Conservation (phyloP, 2,888 invertebrate genomes). For the Orthosia incerta region DNA sequence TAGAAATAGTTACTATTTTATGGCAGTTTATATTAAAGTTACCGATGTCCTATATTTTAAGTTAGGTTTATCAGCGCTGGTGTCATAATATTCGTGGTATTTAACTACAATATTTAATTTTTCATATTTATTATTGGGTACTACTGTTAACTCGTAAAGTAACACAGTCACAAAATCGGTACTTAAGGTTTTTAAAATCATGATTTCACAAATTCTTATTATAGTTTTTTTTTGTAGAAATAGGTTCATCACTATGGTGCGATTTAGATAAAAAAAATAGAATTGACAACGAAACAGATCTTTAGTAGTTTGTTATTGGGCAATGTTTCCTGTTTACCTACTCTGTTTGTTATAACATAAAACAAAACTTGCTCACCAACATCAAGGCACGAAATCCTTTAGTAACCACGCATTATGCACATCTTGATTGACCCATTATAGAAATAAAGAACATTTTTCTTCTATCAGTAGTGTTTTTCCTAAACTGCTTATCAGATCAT, state of each 20-base stretch:
- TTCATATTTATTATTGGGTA: background rate
- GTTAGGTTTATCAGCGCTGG: too few relatives aligned
- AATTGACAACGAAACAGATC: background rate
- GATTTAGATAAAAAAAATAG: background rate
- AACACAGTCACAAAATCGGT: background rate
- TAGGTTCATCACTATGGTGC: background rate
- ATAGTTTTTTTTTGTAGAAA: too few relatives aligned
- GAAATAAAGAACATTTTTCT: background rate
- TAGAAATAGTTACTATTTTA: constrained; percentile 19
- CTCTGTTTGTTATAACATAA: constrained; percentile 23
- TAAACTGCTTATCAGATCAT: background rate
- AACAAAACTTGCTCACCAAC: background rate
- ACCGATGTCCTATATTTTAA: too few relatives aligned
- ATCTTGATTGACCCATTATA: too few relatives aligned
- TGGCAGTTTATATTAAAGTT: constrained; percentile 38
- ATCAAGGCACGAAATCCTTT: background rate
- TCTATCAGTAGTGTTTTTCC: background rate
- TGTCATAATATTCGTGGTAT: background rate
- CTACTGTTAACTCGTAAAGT: background rate
- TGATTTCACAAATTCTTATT: background rate
- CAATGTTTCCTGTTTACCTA: background rate
- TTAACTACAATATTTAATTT: constrained; percentile 8
- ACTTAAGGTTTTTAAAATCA: background rate
- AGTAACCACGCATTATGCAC: background rate
- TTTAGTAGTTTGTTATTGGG: background rate